These are phyloP conservation scores for Ellobium chinense DNA, from an alignment of 2,888 invertebrate species.

Conservation along the genomic window DNA sequence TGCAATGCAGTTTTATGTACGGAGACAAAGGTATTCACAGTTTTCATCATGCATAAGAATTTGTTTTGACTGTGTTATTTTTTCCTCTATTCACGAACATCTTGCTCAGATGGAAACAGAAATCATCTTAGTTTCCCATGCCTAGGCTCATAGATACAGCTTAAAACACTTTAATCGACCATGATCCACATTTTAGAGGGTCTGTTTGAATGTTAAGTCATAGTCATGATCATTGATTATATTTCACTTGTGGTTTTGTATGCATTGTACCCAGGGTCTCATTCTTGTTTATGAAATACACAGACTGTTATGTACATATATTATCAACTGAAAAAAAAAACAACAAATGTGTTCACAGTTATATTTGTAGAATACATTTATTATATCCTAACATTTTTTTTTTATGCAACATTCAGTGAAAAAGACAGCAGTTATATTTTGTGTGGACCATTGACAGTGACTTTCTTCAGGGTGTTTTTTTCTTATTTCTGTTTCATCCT, in stretches of 20 bases:
- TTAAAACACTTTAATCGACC: too few species aligned
- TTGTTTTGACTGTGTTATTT: too few species aligned
- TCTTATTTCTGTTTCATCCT: not conserved
- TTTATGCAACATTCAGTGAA: not conserved
- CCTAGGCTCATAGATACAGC: too few species aligned
- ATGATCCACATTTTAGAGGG: not conserved
- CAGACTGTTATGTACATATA: not conserved
- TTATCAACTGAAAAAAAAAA: too few species aligned
- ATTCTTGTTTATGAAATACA: not conserved
- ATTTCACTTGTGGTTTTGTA: not conserved
- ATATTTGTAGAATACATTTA: slow-evolving; percentile 7
- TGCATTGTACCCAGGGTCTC: not conserved
- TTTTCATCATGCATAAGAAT: too few species aligned
- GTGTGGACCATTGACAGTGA: not conserved
- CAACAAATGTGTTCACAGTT: slow-evolving; percentile 6
- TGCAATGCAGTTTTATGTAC: too few species aligned
- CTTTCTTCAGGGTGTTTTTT: not conserved
- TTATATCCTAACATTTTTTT: not conserved
- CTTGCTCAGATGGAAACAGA: too few species aligned
- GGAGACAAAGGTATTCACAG: too few species aligned
- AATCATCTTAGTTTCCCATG: too few species aligned
- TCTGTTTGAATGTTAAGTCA: too few species aligned
- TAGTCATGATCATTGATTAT: too few species aligned
- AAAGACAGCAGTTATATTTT: not conserved
- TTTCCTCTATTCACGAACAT: too few species aligned